These are phyloP conservation scores for Notarius quadriscutis DNA, from an alignment of 2,113 vertebrate genomes.

Conservation along the genomic window DNA sequence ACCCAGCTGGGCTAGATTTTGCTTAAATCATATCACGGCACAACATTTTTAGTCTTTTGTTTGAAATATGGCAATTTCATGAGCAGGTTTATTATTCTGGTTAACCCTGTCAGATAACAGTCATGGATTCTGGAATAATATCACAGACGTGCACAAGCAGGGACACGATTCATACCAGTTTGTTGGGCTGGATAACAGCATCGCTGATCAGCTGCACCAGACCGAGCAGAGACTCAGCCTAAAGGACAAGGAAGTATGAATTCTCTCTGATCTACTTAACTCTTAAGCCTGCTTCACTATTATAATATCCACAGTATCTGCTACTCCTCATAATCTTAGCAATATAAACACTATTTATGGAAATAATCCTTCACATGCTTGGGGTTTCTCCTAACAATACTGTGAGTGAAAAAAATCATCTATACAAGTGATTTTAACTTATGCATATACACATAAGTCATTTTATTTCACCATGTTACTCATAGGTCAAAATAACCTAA, in stretches of 20 bases:
- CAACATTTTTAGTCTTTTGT: neutral
- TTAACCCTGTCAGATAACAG: conserved; percentile 25
- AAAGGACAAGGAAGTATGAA: conserved; percentile 70
- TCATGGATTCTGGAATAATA: conserved; percentile 33
- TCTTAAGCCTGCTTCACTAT: neutral
- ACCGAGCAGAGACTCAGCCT: conserved; percentile 62
- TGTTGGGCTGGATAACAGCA: conserved; percentile 35
- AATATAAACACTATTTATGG: neutral
- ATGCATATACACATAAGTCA: neutral
- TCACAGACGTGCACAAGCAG: conserved; percentile 29
- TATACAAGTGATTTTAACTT: neutral
- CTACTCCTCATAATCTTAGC: neutral
- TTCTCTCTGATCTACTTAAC: neutral
- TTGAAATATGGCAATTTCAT: no score
- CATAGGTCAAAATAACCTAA: neutral
- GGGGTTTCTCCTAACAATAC: neutral
- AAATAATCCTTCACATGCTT: neutral
- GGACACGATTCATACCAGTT: conserved; percentile 29
- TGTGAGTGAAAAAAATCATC: neutral
- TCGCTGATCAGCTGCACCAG: conserved; percentile 61
- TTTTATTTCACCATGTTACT: neutral
- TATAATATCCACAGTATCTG: no score
- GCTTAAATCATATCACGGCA: neutral
- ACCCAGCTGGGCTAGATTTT: neutral
- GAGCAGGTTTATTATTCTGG: neutral